Conservation (phyloP, 1,140 invertebrate species). For the Eulimnadia texana region DNA sequence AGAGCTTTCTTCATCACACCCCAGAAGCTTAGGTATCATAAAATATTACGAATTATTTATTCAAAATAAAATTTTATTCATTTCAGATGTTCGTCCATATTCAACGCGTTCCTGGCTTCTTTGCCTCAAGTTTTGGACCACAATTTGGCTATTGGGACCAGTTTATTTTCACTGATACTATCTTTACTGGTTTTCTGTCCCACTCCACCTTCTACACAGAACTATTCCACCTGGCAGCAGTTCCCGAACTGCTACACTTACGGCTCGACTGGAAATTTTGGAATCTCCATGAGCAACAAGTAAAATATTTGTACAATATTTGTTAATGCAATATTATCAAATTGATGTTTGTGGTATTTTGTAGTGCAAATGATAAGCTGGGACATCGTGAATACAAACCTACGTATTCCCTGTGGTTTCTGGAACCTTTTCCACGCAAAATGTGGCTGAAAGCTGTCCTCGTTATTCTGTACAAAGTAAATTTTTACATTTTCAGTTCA, state of each 20-base stretch:
- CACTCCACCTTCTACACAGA: constrained; percentile 47
- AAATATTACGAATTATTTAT: too few species aligned
- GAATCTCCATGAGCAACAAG: neutral
- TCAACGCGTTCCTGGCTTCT: constrained; percentile 66
- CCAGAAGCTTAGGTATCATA: constrained; percentile 63
- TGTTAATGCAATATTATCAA: neutral
- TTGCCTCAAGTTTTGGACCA: constrained; percentile 85
- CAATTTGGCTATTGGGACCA: constrained; percentile 78
- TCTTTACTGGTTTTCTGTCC: constrained; percentile 77
- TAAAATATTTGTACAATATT: neutral
- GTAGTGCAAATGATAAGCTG: constrained; percentile 1
- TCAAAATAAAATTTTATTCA: constrained; percentile 11
- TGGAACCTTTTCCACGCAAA: constrained; percentile 66
- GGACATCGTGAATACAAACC: constrained; percentile 36
- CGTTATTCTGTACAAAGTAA: constrained; percentile 92
- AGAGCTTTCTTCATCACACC: constrained; percentile 81
- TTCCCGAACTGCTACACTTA: constrained; percentile 11
- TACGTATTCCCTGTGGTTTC: constrained; percentile 69
- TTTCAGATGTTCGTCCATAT: constrained; percentile 70
- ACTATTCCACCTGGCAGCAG: constrained; percentile 30
- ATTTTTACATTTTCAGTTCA: neutral
- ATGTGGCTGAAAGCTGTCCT: constrained; percentile 86
- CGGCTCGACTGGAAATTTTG: constrained; percentile 1
- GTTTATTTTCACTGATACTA: constrained; percentile 68
- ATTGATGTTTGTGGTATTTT: neutral